phyloP scores from a whole-genome alignment of 2,113 vertebrate genomes.

The Malurus cyaneus region DNA sequence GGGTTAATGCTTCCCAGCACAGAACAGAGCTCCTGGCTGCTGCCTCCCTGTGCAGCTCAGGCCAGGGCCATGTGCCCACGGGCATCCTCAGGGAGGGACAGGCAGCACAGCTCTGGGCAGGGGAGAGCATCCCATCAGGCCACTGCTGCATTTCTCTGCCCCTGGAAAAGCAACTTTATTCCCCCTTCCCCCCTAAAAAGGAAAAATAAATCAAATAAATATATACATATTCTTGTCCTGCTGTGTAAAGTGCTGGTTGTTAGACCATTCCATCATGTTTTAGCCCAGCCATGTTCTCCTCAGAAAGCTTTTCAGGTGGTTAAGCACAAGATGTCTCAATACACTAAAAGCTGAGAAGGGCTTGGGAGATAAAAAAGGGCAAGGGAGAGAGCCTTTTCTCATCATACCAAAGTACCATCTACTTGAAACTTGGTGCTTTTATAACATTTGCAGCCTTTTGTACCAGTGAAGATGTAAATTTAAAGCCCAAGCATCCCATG shows the following conservation, averaged over 20 bases:
- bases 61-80: rapidly evolving
- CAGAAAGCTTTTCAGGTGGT: not conserved
- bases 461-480: not conserved
- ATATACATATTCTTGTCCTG: not conserved
- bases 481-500: not conserved
- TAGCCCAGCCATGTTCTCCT: not conserved
- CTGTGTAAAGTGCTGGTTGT: not conserved
- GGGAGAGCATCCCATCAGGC: not conserved
- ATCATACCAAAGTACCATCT: not conserved
- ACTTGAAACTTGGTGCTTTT: not conserved
- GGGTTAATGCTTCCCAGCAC: not conserved
- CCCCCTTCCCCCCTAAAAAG: rapidly evolving
- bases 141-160: not conserved
- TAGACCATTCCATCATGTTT: not conserved
- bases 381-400: not conserved
- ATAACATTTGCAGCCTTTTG: not conserved
- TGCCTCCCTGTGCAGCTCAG: not conserved
- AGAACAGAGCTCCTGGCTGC: not conserved
- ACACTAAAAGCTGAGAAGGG: not conserved
- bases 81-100: not conserved
- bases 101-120: rapidly evolving
- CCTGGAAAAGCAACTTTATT: not conserved
- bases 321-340: not conserved
- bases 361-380: not conserved
- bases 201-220: not conserved